Percentiles rank a stretch among this genome's conserved stretches.
These are phyloP conservation scores for Trypoxylon attenuatum DNA, from an alignment of 2,888 invertebrate species.

Conservation along the genomic window DNA sequence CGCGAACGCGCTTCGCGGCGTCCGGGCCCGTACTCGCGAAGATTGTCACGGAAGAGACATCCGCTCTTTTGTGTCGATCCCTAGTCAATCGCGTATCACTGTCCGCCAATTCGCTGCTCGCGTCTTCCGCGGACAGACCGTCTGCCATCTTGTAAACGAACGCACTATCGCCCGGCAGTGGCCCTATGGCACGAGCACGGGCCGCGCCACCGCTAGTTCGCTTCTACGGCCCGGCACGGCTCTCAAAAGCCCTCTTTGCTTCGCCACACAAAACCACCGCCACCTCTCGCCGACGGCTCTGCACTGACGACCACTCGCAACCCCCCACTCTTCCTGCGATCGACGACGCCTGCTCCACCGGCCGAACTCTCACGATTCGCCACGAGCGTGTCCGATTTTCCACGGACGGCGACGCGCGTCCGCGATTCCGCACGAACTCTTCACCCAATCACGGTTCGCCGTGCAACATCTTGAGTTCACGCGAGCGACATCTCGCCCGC, in stretches of 20 bases:
- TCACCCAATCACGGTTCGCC: too few relatives aligned
- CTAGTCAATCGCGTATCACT: constrained; percentile 59
- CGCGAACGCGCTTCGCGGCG: constrained; percentile 33
- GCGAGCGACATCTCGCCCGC: neutral
- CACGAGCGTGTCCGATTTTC: constrained; percentile 3
- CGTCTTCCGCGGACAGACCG: constrained; percentile 81
- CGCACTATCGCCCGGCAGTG: constrained; percentile 76
- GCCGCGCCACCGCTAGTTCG: constrained; percentile 53
- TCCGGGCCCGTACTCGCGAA: constrained; percentile 35
- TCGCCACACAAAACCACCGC: constrained; percentile 45
- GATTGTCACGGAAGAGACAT: constrained; percentile 35
- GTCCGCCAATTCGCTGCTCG: constrained; percentile 74
- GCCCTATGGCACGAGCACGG: constrained; percentile 58
- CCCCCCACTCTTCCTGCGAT: constrained; percentile 30
- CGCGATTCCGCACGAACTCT: neutral
- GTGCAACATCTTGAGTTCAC: neutral
- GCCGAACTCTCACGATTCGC: constrained; percentile 13
- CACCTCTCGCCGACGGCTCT: constrained; percentile 51
- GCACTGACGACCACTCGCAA: constrained; percentile 29
- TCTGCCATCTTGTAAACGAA: constrained; percentile 86
- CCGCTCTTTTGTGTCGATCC: constrained; percentile 62
- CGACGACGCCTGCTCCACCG: constrained; percentile 38
- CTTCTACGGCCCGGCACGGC: constrained; percentile 50
- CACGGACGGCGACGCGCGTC: constrained; percentile 3
- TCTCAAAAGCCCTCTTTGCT: constrained; percentile 47